Conservation (phyloP, 2,113 vertebrate species). For the Hippoglossus stenolepis region DNA sequence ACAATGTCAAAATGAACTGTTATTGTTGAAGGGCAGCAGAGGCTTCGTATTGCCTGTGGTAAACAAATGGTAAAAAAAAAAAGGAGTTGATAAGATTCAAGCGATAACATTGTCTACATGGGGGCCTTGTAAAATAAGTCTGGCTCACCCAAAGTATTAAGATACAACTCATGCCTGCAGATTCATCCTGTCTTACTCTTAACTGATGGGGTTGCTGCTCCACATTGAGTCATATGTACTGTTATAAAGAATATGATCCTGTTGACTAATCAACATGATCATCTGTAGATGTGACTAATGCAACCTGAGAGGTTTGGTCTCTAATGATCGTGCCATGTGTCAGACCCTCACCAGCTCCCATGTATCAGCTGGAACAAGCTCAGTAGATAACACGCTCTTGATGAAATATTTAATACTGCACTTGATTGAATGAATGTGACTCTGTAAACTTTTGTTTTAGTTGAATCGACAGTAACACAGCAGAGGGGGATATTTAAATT, state of each 20-base stretch:
- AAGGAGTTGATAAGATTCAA: not conserved
- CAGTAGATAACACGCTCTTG: too few species aligned
- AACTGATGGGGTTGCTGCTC: not conserved
- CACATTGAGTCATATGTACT: not conserved
- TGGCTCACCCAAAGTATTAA: slow-evolving; percentile 11
- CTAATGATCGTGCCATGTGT: not conserved
- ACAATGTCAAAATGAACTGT: not conserved
- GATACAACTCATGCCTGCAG: slow-evolving; percentile 13
- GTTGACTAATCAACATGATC: not conserved
- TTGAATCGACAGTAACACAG: not conserved
- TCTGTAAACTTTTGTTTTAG: not conserved
- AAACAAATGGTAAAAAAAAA: not conserved
- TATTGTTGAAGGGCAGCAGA: slow-evolving; percentile 24
- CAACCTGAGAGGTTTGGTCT: not conserved
- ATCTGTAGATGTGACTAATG: not conserved
- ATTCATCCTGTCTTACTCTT: not conserved
- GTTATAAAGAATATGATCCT: not conserved
- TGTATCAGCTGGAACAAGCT: not conserved
- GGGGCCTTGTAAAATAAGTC: not conserved
- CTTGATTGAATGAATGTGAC: not conserved
- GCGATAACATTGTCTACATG: not conserved
- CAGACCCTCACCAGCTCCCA: not conserved
- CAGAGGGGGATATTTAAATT: too few species aligned
- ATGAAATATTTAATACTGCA: not conserved
- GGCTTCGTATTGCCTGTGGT: not conserved